These are phyloP conservation scores for Rhamnusium bicolor DNA, from an alignment of 2,888 invertebrate genomes.

Conservation along the genomic window DNA sequence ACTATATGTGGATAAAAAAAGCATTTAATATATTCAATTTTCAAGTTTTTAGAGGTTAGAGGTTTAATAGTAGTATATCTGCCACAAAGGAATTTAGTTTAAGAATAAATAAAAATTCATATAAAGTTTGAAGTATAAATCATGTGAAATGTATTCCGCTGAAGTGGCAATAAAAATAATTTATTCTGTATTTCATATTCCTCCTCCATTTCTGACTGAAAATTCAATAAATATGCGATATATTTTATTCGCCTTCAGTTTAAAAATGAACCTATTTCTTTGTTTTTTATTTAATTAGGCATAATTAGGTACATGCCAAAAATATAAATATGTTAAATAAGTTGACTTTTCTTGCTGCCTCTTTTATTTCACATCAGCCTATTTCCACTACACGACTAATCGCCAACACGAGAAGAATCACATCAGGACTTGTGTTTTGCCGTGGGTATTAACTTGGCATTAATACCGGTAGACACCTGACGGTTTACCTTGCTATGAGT, in stretches of 20 bases:
- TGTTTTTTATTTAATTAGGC: background rate
- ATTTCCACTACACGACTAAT: too few species aligned
- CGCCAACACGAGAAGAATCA: too few species aligned
- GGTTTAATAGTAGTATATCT: background rate
- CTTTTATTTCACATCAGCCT: too few species aligned
- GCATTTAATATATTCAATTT: too few species aligned
- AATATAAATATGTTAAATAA: too few species aligned
- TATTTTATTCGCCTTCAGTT: background rate
- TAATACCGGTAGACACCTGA: too few species aligned
- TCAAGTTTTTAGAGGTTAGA: too few species aligned
- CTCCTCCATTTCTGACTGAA: background rate
- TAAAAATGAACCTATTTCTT: background rate
- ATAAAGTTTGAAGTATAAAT: background rate
- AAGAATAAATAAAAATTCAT: constrained; percentile 1
- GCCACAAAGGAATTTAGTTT: background rate
- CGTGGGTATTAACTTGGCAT: too few species aligned
- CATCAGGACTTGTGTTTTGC: too few species aligned
- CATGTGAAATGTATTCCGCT: constrained; percentile 1
- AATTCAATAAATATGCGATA: background rate
- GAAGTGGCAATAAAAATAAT: constrained; percentile 6
- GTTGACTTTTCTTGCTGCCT: too few species aligned
- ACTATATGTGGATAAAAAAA: too few species aligned
- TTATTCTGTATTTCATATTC: background rate
- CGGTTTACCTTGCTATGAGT: too few species aligned
- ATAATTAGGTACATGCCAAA: background rate